Evolutionary conservation across 1,140 invertebrate genomes (phyloP), one percentile per base, ranked within the genome.

Genomic region (Tetramorium simillimum): DNA sequence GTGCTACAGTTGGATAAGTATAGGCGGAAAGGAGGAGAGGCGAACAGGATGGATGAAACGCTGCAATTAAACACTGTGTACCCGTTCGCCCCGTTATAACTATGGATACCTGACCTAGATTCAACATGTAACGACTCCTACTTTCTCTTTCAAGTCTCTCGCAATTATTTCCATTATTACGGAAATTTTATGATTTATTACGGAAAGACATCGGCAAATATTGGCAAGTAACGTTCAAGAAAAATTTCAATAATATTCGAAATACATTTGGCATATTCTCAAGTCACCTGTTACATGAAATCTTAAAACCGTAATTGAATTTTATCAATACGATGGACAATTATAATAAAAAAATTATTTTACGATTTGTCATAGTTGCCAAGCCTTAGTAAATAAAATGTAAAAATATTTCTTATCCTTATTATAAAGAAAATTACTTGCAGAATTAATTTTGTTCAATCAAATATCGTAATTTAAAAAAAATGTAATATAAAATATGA

Each of bases 61-160:
- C 9, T 78, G 87, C 84, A 91, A 91, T 91, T 91, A 91, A 91
- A 91, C 84, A 90, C 80, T 85, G 88, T 85, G 40, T 86, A 75
- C n/a, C 76, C 37, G 88, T 86, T 65, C 75, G 56, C 28, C 12
- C 40, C 0, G 69, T 69, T 60, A 76, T 65, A 78, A 88, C 76
- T 75, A 37, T 33, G 33, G 12, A 62, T 67, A 43, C 87, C 73
- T 90, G 78, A 88, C 78, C 90, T 65, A 86, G 21, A 88, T 91
- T 3, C 49, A 2, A 46, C 43, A 49, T 76, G 51, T 85, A 88
- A 90, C 89, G 21, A 9, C 33, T 60, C 12, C 40, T 60, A 86
- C 86, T 90, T 90, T 88, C 87, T 60, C 78, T 86, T 81, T 86
- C 67, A 73, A 80, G 69, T 37, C 51, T 80, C 86, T 82, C n/a